Conservation (phyloP, 1,140 invertebrate genomes). For the Acyrthosiphon pisum region DNA sequence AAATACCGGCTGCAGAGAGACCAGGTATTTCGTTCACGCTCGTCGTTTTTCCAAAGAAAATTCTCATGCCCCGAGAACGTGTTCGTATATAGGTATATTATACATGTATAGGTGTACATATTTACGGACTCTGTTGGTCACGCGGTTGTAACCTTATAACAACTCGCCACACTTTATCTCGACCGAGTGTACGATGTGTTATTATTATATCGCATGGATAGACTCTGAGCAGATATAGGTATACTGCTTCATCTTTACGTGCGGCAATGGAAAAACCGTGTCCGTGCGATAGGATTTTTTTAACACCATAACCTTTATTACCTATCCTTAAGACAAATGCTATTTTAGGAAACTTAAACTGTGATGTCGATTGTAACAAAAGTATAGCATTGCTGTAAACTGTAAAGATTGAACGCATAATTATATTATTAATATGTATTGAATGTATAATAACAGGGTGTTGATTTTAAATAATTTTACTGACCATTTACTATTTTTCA, state of each 20-base stretch:
- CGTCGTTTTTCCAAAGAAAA: background rate
- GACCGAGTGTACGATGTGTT: background rate
- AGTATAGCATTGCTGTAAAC: too few relatives aligned
- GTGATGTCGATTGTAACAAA: too few relatives aligned
- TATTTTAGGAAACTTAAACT: too few relatives aligned
- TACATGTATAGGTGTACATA: background rate
- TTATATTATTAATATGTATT: too few relatives aligned
- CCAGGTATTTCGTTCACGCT: conserved; percentile 1
- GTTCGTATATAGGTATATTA: background rate
- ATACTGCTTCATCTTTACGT: background rate
- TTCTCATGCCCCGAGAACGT: background rate
- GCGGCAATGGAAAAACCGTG: background rate
- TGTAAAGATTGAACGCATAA: too few relatives aligned
- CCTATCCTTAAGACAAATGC: too few relatives aligned
- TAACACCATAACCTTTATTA: background rate
- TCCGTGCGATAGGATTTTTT: background rate
- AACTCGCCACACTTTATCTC: background rate
- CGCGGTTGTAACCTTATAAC: background rate
- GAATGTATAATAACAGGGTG: too few relatives aligned
- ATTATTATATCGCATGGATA: background rate
- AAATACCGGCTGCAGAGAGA: background rate
- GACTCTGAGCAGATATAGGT: background rate
- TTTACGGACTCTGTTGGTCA: background rate
- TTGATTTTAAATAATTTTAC: too few relatives aligned
- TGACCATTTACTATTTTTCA: too few relatives aligned